Evolutionary conservation across 2,113 vertebrate genomes (phyloP).

Genomic region (Trogon surrucura): DNA sequence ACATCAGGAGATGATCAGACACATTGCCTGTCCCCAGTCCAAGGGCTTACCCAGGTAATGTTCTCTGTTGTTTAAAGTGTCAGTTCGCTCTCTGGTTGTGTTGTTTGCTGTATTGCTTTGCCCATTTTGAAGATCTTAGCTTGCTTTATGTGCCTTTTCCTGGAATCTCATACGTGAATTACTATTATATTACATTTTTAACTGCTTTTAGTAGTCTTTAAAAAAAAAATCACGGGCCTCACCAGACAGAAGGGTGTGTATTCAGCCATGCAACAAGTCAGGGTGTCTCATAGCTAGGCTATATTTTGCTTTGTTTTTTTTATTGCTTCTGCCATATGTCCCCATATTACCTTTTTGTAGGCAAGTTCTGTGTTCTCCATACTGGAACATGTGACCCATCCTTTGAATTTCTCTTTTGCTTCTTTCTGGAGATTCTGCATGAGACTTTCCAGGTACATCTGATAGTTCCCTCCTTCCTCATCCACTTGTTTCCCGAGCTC

Average conservation of each 20-base stretch:
- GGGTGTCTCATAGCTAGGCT: neutral
- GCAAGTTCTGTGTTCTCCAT: conserved; percentile 88
- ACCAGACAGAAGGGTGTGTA: neutral
- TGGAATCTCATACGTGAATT: neutral
- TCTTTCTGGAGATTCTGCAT: conserved; percentile 91
- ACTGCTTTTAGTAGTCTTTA: neutral
- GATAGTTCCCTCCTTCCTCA: conserved; percentile 84
- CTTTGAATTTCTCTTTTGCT: conserved; percentile 92
- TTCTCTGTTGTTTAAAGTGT: neutral
- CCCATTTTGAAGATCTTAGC: neutral
- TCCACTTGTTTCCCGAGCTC: conserved; percentile 89
- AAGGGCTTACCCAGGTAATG: neutral
- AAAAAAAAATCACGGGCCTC: neutral
- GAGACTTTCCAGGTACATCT: conserved; percentile 84
- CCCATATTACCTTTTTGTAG: conserved; percentile 89
- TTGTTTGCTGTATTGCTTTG: neutral
- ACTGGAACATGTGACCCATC: conserved; percentile 90
- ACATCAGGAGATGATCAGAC: neutral
- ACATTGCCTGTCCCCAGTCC: neutral
- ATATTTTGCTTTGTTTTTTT: conserved; percentile 6
- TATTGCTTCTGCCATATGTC: neutral
- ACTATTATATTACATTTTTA: neutral
- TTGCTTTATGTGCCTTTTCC: neutral
- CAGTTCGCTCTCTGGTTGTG: neutral
- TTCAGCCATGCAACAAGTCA: neutral